Conservation (phyloP, 2,113 vertebrate genomes). For the Heptranchias perlo region DNA sequence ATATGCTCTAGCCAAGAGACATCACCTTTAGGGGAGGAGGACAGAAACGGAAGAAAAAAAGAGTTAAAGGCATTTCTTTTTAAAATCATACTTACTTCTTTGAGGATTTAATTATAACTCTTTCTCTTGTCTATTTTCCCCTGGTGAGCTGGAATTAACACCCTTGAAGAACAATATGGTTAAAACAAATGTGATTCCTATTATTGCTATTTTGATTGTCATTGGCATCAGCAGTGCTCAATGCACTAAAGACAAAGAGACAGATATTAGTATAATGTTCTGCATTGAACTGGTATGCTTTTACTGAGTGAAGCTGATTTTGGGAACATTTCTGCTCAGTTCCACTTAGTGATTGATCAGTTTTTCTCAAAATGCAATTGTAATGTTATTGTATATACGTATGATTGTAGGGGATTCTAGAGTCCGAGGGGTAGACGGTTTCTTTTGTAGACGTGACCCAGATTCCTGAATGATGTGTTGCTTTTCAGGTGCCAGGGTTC, state of each 20-base stretch:
- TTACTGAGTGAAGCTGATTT: too few relatives aligned
- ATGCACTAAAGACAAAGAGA: neutral
- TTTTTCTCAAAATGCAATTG: too few relatives aligned
- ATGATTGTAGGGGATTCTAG: too few relatives aligned
- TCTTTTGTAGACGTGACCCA: too few relatives aligned
- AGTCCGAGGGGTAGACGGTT: too few relatives aligned
- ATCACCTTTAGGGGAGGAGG: neutral
- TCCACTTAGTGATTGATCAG: too few relatives aligned
- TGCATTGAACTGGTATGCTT: too few relatives aligned
- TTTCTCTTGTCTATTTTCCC: neutral
- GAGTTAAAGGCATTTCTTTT: neutral
- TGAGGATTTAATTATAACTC: neutral
- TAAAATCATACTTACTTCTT: neutral
- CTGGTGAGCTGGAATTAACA: neutral
- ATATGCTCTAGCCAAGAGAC: neutral
- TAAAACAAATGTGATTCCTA: neutral
- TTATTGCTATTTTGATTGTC: neutral
- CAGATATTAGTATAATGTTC: too few relatives aligned
- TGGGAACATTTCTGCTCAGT: too few relatives aligned
- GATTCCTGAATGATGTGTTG: too few relatives aligned
- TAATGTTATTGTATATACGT: too few relatives aligned
- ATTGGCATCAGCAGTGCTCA: neutral
- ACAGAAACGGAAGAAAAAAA: neutral
- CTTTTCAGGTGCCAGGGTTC: too few relatives aligned
- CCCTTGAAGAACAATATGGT: neutral